phyloP scores from a whole-genome alignment of 2,888 invertebrate species.

The Cheilosia scutellata region DNA sequence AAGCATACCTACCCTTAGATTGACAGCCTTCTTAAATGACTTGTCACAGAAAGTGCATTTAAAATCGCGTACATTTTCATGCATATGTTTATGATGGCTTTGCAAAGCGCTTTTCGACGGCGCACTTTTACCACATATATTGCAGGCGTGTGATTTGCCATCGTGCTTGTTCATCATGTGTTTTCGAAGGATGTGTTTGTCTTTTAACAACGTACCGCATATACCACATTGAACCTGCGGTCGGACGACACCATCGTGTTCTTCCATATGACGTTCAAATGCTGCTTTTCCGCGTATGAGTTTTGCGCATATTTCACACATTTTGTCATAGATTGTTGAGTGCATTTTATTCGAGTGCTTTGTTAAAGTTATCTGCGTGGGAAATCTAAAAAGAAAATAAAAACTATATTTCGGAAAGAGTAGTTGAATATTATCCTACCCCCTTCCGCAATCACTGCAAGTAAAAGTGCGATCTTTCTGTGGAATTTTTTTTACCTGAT shows the following conservation, averaged over 20 bases:
- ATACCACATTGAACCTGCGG: constrained; percentile 77
- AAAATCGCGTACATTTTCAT: constrained; percentile 70
- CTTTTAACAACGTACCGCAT: constrained; percentile 77
- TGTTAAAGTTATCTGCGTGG: constrained; percentile 67
- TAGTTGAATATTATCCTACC: constrained; percentile 1
- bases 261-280: constrained; percentile 77
- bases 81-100: constrained; percentile 77
- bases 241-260: constrained; percentile 75
- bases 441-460: constrained; percentile 77
- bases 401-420: constrained; percentile 39
- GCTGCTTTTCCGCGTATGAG: constrained; percentile 76
- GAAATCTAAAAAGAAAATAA: constrained; percentile 54
- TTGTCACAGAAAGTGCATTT: constrained; percentile 80
- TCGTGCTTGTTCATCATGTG: constrained; percentile 77
- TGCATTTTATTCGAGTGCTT: constrained; percentile 72
- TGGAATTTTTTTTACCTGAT: constrained; percentile 65
- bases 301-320: constrained; percentile 78
- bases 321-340: constrained; percentile 74
- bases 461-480: constrained; percentile 70
- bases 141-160: constrained; percentile 71
- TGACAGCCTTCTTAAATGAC: constrained; percentile 79
- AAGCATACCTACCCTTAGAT: constrained; percentile 32
- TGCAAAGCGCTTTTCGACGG: constrained; percentile 77
- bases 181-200: constrained; percentile 74
- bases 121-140: constrained; percentile 76